Evolutionary conservation across 2,797 vertebrate genomes (phyloP).

Genomic region (Caiman crocodilus): DNA sequence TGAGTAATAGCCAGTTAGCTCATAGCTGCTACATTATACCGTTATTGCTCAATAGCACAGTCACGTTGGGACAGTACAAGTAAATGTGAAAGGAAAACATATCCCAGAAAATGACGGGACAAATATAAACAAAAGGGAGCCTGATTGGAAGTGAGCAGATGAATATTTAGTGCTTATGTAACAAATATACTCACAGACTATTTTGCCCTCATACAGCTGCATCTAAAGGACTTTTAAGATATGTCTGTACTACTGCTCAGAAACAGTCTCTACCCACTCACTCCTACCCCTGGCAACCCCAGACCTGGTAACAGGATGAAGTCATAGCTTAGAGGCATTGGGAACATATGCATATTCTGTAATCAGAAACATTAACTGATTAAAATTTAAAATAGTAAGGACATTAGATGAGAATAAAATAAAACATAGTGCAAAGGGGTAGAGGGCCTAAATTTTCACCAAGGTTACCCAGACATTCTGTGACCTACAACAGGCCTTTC

Average conservation of each 20-base stretch:
- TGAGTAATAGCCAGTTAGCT: conserved; percentile 33
- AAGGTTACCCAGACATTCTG: not conserved
- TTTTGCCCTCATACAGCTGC: not conserved
- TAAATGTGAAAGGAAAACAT: conserved; percentile 7
- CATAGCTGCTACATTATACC: conserved; percentile 35
- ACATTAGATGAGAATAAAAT: not conserved
- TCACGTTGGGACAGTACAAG: not conserved
- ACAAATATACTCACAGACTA: not conserved
- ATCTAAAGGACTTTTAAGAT: not conserved
- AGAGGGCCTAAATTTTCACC: rapidly evolving
- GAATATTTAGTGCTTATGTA: not conserved
- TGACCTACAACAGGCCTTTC: not conserved
- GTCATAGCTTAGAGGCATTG: no score
- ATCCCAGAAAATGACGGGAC: not conserved
- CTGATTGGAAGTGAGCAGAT: not conserved
- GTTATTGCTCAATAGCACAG: not conserved
- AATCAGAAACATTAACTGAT: not conserved
- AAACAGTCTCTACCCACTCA: no score
- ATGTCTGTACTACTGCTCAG: no score
- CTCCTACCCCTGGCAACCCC: no score
- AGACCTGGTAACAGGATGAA: no score
- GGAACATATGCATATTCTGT: no score
- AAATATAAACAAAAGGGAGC: conserved; percentile 21
- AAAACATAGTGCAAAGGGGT: not conserved
- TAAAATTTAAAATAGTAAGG: not conserved